Percentiles rank a stretch among this genome's conserved stretches.
These are phyloP conservation scores for Cichladusa arquata DNA, from an alignment of 2,113 vertebrate species.

Conservation along the genomic window DNA sequence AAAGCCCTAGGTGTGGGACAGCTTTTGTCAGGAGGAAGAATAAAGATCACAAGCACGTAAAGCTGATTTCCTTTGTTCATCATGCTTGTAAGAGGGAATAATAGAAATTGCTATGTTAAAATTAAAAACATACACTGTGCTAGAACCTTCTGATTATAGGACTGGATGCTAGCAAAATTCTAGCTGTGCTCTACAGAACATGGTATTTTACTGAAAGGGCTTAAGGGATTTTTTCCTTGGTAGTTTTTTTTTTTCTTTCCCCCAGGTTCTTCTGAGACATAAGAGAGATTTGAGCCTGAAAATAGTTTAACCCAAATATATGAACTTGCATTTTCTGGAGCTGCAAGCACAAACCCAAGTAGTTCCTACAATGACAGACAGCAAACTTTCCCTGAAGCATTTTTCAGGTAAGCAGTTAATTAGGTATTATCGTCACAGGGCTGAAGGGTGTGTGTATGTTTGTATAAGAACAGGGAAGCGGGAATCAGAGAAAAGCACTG, in stretches of 20 bases:
- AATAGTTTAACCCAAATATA: no score
- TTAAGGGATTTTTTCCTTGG: neutral
- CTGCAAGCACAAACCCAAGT: no score
- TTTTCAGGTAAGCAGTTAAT: no score
- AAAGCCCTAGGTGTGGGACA: neutral
- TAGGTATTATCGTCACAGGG: no score
- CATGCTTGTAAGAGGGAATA: neutral
- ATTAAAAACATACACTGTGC: neutral
- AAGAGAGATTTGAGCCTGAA: no score
- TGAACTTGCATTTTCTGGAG: no score
- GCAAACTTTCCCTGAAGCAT: no score
- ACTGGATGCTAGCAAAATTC: neutral
- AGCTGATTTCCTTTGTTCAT: neutral
- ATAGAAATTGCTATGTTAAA: neutral
- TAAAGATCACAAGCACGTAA: neutral
- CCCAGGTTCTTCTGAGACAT: no score
- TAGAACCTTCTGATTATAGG: neutral
- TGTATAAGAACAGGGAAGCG: no score
- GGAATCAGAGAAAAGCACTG: no score
- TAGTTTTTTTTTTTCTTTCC: neutral
- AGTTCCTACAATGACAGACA: no score
- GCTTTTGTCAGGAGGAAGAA: neutral
- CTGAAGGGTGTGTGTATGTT: no score
- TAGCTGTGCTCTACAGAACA: neutral
- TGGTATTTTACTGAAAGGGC: neutral